Conservation (phyloP, 2,888 invertebrate genomes). For the Caradrina clavipalpis region DNA sequence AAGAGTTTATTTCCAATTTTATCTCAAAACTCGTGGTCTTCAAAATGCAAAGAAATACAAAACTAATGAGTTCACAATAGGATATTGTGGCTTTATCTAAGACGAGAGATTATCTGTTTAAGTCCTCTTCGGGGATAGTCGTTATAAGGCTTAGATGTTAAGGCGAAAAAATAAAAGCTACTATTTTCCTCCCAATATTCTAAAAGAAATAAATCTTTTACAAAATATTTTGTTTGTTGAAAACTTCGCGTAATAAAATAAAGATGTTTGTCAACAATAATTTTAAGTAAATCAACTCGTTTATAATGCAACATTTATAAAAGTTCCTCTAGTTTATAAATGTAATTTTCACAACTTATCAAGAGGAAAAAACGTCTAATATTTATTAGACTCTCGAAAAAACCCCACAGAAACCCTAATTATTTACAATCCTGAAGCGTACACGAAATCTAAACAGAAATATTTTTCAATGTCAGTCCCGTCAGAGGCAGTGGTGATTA, state of each 20-base stretch:
- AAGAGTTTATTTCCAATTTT: too few relatives aligned
- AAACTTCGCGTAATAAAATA: background rate
- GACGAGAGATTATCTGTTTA: constrained; percentile 34
- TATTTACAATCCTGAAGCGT: constrained; percentile 26
- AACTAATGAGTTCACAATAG: constrained; percentile 43
- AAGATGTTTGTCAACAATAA: background rate
- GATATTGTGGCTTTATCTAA: constrained; percentile 30
- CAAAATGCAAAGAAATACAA: constrained; percentile 28
- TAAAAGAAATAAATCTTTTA: background rate
- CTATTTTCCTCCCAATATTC: background rate
- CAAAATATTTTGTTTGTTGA: background rate
- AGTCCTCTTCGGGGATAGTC: constrained; percentile 35
- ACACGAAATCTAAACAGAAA: constrained; percentile 49
- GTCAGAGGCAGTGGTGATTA: constrained; percentile 63
- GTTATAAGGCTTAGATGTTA: background rate
- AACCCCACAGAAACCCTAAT: constrained; percentile 22
- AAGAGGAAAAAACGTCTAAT: background rate
- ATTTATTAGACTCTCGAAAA: constrained; percentile 7
- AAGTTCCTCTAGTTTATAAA: too few relatives aligned
- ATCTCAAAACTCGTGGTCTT: constrained; percentile 5
- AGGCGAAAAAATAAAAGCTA: constrained; percentile 1
- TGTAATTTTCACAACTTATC: background rate
- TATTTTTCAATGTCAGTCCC: constrained; percentile 63
- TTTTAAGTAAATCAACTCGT: too few relatives aligned
- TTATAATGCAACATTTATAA: too few relatives aligned